A percentile compares a stretch with the other conserved stretches of the same genome.
Evolutionary conservation across 2,797 vertebrate species (phyloP).

Genomic region (Pangasius macronema): DNA sequence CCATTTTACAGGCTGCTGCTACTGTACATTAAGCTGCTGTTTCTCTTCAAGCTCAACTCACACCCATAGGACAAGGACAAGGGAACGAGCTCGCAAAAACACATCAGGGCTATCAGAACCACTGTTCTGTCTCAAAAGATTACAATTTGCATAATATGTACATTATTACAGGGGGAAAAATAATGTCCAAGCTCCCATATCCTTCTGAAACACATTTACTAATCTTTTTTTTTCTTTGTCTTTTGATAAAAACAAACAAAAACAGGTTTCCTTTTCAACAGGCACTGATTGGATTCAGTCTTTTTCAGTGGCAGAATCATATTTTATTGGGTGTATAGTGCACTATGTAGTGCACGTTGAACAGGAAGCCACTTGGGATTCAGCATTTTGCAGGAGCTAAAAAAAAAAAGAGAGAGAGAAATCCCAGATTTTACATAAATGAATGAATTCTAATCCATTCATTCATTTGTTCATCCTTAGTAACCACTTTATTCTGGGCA

Average conservation of each 20-base stretch:
- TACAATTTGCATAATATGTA: background rate
- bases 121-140: background rate
- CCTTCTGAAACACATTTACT: background rate
- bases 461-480: background rate
- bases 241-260: background rate
- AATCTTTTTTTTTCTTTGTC: background rate
- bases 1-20: constrained; percentile 30
- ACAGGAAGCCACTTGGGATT: background rate
- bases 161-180: background rate
- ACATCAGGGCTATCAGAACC: background rate
- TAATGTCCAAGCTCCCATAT: background rate
- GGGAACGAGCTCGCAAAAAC: background rate
- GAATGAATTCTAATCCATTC: background rate
- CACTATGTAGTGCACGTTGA: background rate
- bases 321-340: background rate
- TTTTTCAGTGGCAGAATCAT: no score
- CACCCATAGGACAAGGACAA: constrained; percentile 10
- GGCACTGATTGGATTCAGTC: background rate
- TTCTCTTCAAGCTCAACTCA: constrained; percentile 7
- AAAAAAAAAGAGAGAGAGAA: background rate
- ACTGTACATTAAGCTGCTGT: constrained; percentile 21
- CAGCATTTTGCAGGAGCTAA: background rate
- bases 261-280: background rate
- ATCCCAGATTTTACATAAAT: background rate
- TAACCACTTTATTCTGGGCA: background rate